Evolutionary conservation across 2,113 vertebrate species (phyloP).

Genomic region (Macquaria australasica): DNA sequence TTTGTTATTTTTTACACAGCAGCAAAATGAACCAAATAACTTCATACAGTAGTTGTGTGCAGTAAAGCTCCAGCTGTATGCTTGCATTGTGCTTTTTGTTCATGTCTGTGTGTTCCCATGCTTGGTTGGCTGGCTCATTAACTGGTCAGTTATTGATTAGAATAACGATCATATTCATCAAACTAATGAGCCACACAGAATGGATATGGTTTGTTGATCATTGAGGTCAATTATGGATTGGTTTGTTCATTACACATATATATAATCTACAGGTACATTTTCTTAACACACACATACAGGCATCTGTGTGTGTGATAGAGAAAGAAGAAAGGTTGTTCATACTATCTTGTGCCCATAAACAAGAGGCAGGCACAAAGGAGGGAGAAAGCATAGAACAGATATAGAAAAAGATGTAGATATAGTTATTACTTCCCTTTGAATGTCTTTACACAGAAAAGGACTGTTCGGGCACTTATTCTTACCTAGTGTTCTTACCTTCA

Average conservation of each 20-base stretch:
- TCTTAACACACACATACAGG: neutral
- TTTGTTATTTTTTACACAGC: neutral
- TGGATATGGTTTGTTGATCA: slow-evolving; percentile 41
- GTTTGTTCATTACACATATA: slow-evolving; percentile 17
- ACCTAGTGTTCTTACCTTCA: too few relatives aligned
- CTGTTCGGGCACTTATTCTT: too few relatives aligned
- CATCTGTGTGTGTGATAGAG: neutral
- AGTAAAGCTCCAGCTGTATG: neutral
- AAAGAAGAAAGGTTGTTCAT: neutral
- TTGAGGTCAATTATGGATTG: slow-evolving; percentile 42
- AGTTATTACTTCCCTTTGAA: too few relatives aligned
- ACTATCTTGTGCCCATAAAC: neutral
- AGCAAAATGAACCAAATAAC: slow-evolving; percentile 21
- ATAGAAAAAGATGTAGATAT: neutral
- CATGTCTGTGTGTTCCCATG: slow-evolving; percentile 15
- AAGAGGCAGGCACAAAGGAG: neutral
- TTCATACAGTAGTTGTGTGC: neutral
- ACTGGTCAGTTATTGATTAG: slow-evolving; percentile 54
- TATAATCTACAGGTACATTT: neutral
- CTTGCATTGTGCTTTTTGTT: slow-evolving; percentile 17
- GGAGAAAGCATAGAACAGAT: neutral
- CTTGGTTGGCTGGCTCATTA: slow-evolving; percentile 48
- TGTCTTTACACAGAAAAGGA: neutral
- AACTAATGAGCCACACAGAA: slow-evolving; percentile 56
- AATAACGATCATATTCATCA: slow-evolving; percentile 55